These are phyloP conservation scores for Amiota mariae DNA, from an alignment of 2,888 invertebrate species.

Conservation along the genomic window DNA sequence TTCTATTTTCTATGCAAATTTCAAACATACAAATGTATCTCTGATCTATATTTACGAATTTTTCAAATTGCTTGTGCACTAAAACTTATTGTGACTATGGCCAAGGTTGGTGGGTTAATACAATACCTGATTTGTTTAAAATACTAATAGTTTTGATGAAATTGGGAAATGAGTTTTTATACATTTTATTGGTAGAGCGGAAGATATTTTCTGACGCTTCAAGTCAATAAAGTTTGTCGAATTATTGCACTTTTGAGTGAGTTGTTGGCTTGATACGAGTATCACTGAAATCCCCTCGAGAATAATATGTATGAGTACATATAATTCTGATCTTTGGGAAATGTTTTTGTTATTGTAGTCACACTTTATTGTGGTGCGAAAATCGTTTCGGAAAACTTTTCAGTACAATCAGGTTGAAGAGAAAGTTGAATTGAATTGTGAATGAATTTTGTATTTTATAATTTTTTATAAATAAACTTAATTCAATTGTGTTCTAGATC, in stretches of 20 bases:
- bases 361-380: background rate
- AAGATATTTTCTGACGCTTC: background rate
- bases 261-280: constrained; percentile 1
- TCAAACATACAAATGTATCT: no score
- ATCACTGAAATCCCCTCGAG: background rate
- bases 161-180: no score
- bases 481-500: background rate
- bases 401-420: background rate
- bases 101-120: no score
- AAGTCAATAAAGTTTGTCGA: background rate
- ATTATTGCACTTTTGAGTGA: constrained; percentile 1
- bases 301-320: no score
- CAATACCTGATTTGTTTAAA: no score
- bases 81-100: no score
- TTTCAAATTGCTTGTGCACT: no score
- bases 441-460: constrained; percentile 23
- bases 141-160: no score
- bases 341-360: constrained; percentile 11
- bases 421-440: background rate
- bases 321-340: background rate
- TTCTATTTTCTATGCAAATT: no score
- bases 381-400: background rate
- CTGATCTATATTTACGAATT: no score
- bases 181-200: no score
- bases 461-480: background rate